These are phyloP conservation scores for Dolomedes plantarius DNA, from an alignment of 2,888 invertebrate genomes.

Conservation along the genomic window DNA sequence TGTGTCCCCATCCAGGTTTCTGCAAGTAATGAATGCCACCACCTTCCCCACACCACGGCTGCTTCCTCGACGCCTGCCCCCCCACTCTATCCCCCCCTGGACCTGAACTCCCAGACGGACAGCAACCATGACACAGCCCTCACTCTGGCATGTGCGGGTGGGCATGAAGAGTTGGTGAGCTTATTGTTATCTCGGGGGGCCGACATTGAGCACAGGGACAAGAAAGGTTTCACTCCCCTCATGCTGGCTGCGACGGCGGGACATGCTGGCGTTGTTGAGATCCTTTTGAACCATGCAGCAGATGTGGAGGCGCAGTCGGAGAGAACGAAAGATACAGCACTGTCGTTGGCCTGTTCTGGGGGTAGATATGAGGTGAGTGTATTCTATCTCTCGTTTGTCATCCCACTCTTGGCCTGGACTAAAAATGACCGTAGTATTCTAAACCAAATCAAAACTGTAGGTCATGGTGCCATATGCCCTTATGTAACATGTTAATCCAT, in stretches of 20 bases:
- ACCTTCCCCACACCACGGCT: conserved; percentile 49
- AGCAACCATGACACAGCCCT: conserved; percentile 99
- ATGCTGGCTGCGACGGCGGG: conserved; percentile 98
- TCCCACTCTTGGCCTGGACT: no score
- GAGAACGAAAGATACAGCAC: conserved; percentile 97
- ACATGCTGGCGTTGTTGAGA: conserved; percentile 93
- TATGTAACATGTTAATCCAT: no score
- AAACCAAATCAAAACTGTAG: no score
- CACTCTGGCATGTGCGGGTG: conserved; percentile 97
- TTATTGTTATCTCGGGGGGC: conserved; percentile 93
- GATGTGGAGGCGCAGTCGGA: conserved; percentile 99
- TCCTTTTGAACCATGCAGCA: conserved; percentile 94
- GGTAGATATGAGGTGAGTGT: conserved; percentile 89
- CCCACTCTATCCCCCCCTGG: conserved; percentile 77
- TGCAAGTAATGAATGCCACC: conserved; percentile 37
- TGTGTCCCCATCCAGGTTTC: conserved; percentile 52
- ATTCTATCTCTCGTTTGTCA: no score
- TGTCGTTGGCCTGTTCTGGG: conserved; percentile 97
- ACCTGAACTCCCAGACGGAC: conserved; percentile 98
- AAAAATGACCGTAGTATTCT: no score
- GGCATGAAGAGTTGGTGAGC: conserved; percentile 96
- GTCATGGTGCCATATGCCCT: no score
- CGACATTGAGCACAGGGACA: conserved; percentile 98
- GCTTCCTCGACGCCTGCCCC: conserved; percentile 71
- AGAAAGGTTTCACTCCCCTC: conserved; percentile 98